Conservation (phyloP, 2,888 invertebrate genomes). For the Periphyllus acericola region DNA sequence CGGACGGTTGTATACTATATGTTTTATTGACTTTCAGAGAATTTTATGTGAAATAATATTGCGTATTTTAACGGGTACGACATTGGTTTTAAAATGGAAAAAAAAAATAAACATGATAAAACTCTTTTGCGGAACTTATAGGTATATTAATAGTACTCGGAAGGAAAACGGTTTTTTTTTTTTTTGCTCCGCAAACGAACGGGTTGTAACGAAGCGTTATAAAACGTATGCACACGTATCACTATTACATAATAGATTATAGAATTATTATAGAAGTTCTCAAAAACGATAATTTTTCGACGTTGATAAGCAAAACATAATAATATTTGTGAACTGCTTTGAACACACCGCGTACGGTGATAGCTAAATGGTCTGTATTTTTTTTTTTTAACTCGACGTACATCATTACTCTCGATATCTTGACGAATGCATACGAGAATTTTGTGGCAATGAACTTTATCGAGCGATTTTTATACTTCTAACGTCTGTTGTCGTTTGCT, state of each 20-base stretch:
- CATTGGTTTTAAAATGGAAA: not conserved
- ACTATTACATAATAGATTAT: no score
- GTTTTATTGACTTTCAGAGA: not conserved
- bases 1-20: not conserved
- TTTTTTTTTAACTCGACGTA: not conserved
- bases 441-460: slow-evolving; percentile 40
- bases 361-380: no score
- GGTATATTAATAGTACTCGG: no score
- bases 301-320: no score
- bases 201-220: no score
- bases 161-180: no score
- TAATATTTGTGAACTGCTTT: not conserved
- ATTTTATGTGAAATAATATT: not conserved
- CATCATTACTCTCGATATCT: not conserved
- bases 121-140: no score
- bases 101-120: not conserved
- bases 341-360: not conserved
- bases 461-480: not conserved
- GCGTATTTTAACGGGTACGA: no score
- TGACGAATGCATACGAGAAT: not conserved
- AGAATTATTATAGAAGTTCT: no score
- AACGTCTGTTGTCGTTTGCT: not conserved
- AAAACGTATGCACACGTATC: no score
- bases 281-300: no score
- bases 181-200: no score